phyloP scores from a whole-genome alignment of 2,797 vertebrate genomes.

The Phyllotis vaccarum region DNA sequence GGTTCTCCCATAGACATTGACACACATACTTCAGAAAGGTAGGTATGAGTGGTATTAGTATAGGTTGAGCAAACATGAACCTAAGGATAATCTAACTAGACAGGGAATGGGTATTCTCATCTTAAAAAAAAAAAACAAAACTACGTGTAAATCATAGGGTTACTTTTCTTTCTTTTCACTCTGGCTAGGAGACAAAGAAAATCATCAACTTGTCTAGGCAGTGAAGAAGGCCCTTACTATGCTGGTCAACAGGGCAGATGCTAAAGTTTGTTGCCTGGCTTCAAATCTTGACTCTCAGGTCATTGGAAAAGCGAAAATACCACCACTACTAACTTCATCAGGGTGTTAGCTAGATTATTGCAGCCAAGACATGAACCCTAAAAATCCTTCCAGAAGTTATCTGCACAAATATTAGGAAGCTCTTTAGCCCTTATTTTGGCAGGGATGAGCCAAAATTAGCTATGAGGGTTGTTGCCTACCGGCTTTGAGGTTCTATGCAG shows the following conservation, averaged over 20 bases:
- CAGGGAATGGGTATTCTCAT: neutral
- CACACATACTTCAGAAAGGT: neutral
- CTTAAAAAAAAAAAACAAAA: conserved; percentile 43
- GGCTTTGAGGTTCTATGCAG: conserved; percentile 37
- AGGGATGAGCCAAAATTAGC: neutral
- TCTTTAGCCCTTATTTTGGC: neutral
- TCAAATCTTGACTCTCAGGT: conserved; percentile 14
- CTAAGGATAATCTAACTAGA: neutral
- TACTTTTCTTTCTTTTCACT: conserved; percentile 61
- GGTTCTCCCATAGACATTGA: neutral
- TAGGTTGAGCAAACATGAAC: neutral
- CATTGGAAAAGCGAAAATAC: conserved; percentile 2
- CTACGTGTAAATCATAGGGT: neutral
- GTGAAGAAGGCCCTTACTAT: neutral
- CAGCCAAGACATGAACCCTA: neutral
- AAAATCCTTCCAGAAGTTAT: neutral
- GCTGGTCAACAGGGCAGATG: neutral
- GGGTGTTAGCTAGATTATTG: neutral
- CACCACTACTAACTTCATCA: neutral
- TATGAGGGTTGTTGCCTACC: neutral
- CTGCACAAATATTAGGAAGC: neutral
- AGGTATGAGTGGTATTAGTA: neutral
- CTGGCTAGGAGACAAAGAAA: conserved; percentile 36
- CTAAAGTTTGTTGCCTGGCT: neutral
- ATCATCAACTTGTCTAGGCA: neutral